Percentiles rank a stretch among this genome's conserved stretches.
These are phyloP conservation scores for Oreonectes daqikongensis DNA, from an alignment of 2,797 vertebrate species.

Conservation along the genomic window DNA sequence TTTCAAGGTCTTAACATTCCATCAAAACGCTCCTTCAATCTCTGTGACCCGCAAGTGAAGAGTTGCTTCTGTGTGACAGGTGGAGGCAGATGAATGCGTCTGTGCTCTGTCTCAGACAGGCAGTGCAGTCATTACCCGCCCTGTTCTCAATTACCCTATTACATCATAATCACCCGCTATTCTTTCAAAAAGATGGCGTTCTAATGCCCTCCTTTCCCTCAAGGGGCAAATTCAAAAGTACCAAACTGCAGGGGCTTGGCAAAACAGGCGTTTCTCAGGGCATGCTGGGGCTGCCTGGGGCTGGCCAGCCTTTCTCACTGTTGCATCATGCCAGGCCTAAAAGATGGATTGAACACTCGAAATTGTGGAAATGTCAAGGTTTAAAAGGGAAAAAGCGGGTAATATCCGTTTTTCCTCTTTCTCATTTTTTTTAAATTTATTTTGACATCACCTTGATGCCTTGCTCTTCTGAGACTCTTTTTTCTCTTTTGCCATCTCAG, in stretches of 20 bases:
- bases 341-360: constrained; percentile 68
- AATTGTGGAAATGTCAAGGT: constrained; percentile 64
- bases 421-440: constrained; percentile 25
- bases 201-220: constrained; percentile 50
- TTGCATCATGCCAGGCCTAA: constrained; percentile 76
- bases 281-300: constrained; percentile 65
- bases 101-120: constrained; percentile 22
- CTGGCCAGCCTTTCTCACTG: constrained; percentile 69
- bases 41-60: constrained; percentile 1
- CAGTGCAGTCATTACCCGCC: constrained; percentile 11
- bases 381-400: constrained; percentile 39
- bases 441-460: constrained; percentile 31
- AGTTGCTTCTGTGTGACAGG: background rate
- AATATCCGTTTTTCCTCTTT: constrained; percentile 6
- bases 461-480: constrained; percentile 28
- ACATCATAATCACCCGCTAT: constrained; percentile 16
- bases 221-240: constrained; percentile 50
- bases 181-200: constrained; percentile 38
- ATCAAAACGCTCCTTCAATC: background rate
- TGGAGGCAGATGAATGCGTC: constrained; percentile 28
- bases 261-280: constrained; percentile 54
- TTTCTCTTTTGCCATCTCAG: constrained; percentile 27
- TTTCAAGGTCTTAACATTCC: constrained; percentile 15
- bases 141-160: constrained; percentile 27
- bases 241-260: constrained; percentile 41